A percentile compares a stretch with the other conserved stretches of the same genome.
phyloP scores from a whole-genome alignment of 2,888 invertebrate genomes.

The Balanococcus diminutus region DNA sequence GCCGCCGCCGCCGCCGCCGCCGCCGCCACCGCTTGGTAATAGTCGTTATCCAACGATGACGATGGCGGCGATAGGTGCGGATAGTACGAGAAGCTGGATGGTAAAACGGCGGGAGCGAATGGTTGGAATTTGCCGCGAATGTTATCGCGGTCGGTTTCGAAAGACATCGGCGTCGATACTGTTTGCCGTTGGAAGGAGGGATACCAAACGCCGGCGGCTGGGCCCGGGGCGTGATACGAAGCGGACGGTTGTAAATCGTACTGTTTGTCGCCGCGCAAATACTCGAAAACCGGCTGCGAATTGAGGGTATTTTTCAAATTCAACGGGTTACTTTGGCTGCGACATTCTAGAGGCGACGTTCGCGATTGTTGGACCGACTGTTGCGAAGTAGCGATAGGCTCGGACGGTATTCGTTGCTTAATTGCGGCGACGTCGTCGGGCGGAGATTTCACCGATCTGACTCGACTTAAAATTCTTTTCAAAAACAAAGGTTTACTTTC shows the following conservation, averaged over 20 bases:
- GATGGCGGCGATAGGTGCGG: conserved; percentile 55
- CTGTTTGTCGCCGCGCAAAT: not conserved
- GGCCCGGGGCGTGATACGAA: not conserved
- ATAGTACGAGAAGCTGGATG: conserved; percentile 46
- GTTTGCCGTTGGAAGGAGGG: not conserved
- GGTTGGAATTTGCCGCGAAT: not conserved
- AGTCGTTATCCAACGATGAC: conserved; percentile 40
- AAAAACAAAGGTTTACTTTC: conserved; percentile 47
- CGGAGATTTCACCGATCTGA: not conserved
- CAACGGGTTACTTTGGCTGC: not conserved
- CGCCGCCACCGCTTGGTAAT: not conserved
- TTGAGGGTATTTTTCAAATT: not conserved
- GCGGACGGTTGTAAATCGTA: not conserved
- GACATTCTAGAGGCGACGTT: not conserved
- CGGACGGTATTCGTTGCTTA: not conserved
- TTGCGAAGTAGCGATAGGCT: not conserved
- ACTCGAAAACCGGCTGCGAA: not conserved
- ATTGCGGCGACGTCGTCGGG: not conserved
- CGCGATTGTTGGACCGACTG: not conserved
- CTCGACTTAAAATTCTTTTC: conserved; percentile 10
- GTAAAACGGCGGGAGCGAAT: conserved; percentile 37
- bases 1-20: not conserved
- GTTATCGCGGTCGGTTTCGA: not conserved
- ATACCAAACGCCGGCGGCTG: not conserved
- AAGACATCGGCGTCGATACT: not conserved